Evolutionary conservation across 2,113 vertebrate species (phyloP).

Genomic region (Tetraodon nigroviridis): DNA sequence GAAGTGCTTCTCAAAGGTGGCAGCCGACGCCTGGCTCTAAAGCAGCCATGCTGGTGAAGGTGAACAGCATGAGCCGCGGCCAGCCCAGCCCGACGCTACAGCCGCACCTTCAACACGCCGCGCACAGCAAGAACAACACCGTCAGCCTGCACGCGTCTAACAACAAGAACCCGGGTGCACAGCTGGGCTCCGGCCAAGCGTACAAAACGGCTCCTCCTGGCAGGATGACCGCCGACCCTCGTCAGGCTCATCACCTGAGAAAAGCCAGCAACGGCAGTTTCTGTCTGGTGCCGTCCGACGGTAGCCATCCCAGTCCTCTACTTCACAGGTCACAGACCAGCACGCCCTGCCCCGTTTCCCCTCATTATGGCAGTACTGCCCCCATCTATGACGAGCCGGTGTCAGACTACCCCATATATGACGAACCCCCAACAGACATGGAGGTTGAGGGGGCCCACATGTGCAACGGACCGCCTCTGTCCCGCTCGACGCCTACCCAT

Average conservation of each 20-base stretch:
- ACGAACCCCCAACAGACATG: slow-evolving; percentile 86
- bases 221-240: slow-evolving; percentile 57
- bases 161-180: slow-evolving; percentile 64
- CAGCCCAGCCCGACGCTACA: slow-evolving; percentile 60
- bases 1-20: slow-evolving; percentile 77
- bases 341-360: slow-evolving; percentile 76
- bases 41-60: slow-evolving; percentile 87
- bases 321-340: slow-evolving; percentile 71
- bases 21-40: slow-evolving; percentile 83
- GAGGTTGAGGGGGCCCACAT: slow-evolving; percentile 75
- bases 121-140: slow-evolving; percentile 53
- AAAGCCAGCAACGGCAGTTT: slow-evolving; percentile 84
- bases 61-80: slow-evolving; percentile 77
- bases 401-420: slow-evolving; percentile 82
- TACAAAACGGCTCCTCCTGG: slow-evolving; percentile 69
- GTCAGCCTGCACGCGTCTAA: slow-evolving; percentile 62
- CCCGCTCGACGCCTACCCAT: slow-evolving; percentile 71
- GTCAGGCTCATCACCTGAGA: slow-evolving; percentile 81
- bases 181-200: slow-evolving; percentile 56
- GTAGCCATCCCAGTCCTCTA: slow-evolving; percentile 62
- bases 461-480: slow-evolving; percentile 62
- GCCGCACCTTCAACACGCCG: slow-evolving; percentile 57
- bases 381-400: slow-evolving; percentile 84
- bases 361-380: slow-evolving; percentile 75
- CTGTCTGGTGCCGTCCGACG: slow-evolving; percentile 74